Percentiles rank a stretch among this genome's conserved stretches.
phyloP scores from a whole-genome alignment of 2,888 invertebrate species.

The Lamproptera curius region DNA sequence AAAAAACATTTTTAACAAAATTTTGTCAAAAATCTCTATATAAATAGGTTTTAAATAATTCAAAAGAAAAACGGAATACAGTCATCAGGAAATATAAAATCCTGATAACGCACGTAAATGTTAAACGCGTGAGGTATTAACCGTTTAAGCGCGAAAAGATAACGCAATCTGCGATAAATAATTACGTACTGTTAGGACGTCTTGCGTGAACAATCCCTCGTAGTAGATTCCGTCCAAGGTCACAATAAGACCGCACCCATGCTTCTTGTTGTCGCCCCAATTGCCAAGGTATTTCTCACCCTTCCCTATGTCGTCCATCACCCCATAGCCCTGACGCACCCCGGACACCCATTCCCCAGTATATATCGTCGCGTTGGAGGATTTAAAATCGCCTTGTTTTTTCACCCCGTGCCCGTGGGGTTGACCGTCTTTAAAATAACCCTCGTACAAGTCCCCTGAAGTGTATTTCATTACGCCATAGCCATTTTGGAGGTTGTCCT shows the following conservation, averaged over 20 bases:
- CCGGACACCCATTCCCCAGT: constrained; percentile 93
- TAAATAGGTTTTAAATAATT: not conserved
- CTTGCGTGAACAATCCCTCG: constrained; percentile 90
- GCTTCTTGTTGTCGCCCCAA: constrained; percentile 91
- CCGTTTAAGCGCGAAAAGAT: constrained; percentile 2
- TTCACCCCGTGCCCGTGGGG: constrained; percentile 92
- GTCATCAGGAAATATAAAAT: too few species aligned
- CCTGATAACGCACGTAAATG: not conserved
- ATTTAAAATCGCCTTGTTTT: constrained; percentile 87
- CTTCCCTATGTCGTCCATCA: constrained; percentile 90
- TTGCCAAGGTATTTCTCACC: constrained; percentile 95
- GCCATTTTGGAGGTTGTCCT: constrained; percentile 90
- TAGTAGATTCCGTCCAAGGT: constrained; percentile 95
- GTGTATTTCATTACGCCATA: constrained; percentile 86
- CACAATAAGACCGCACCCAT: constrained; percentile 91
- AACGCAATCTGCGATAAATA: constrained; percentile 2
- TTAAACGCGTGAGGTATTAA: not conserved
- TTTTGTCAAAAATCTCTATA: too few species aligned
- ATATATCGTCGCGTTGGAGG: constrained; percentile 86
- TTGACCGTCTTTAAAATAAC: constrained; percentile 90
- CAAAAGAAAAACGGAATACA: too few species aligned
- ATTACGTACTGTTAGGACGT: constrained; percentile 83
- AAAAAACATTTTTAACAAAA: too few species aligned
- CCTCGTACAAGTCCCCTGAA: constrained; percentile 90
- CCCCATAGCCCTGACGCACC: constrained; percentile 90